Evolutionary conservation across 2,797 vertebrate species (phyloP), one percentile per base, ranked within the genome.

Genomic region (Chromis chromis): DNA sequence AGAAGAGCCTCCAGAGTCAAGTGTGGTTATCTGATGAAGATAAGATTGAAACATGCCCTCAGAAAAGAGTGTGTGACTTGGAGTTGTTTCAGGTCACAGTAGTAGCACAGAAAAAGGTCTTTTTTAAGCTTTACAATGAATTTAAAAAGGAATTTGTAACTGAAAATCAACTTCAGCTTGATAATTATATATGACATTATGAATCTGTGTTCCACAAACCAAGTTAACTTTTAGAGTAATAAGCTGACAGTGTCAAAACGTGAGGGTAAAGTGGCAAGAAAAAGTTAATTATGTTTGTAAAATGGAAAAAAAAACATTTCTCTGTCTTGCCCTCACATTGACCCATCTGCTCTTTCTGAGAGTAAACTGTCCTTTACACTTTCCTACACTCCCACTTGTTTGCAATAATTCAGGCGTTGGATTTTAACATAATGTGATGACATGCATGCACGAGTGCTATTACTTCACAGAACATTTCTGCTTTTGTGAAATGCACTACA

Each of bases 1-100:
- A 88, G 64, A 68, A 57, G 65, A 82, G 59, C 62, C 63, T 83
- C 69, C 67, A 28, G 65, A 76, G 74, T 84, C 57, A 80, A 82
- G 59, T 67, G 59, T 67, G 65, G 52, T 85, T 81, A 46, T 86
- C 83, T 64, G 72, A 83, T 28, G 53, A 68, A 79, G 66, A 66
- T 49, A 59, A 65, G 33, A 66, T 58, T 70, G 25, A 82, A 75
- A 78, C 31, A 60, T 66, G 63, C 74, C 44, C 48, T 70, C 50
- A 65, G 57, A 67, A 74, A 78, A 53, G 16, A 72, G 50, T 7
- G 12, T 44, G 59, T 62, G 52, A 4, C 49, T 53, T 13, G 6
- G 13, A 68, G 65, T 85, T 52, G 46, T 73, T 50, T 84, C 19
- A 64, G 75, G 62, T 75, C 72, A 80, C 27, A 36, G 17, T 19